Evolutionary conservation across 1,140 invertebrate species (phyloP).

Genomic region (Rhagoletis pomonella): DNA sequence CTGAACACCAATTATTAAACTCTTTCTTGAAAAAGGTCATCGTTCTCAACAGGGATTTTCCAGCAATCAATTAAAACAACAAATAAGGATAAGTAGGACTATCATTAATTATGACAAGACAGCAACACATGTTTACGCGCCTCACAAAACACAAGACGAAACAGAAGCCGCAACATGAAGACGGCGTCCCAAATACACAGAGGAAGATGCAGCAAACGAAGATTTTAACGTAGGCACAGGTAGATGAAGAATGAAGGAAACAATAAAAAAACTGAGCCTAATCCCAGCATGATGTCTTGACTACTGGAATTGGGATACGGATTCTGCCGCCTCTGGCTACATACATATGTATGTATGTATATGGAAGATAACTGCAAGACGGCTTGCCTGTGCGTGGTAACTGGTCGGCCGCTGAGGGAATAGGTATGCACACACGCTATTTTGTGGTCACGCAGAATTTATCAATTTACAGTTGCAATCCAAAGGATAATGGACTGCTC

Average conservation of each 20-base stretch:
- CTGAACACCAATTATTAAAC: slow-evolving; percentile 7
- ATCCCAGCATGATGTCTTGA: background rate
- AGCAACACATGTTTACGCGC: slow-evolving; percentile 17
- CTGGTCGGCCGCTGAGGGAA: background rate
- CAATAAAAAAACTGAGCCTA: background rate
- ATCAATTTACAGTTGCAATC: slow-evolving; percentile 47
- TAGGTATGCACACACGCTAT: slow-evolving; percentile 28
- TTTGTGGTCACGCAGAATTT: slow-evolving; percentile 50
- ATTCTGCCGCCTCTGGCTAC: background rate
- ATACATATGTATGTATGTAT: no score
- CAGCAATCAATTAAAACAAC: slow-evolving; percentile 43
- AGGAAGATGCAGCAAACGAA: background rate
- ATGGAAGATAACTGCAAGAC: slow-evolving; percentile 19
- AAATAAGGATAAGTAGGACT: slow-evolving; percentile 33
- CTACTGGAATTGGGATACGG: slow-evolving; percentile 24
- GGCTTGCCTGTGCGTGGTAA: background rate
- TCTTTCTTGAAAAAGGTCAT: background rate
- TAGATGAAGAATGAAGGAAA: background rate
- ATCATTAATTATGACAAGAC: slow-evolving; percentile 34
- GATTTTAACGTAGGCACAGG: background rate
- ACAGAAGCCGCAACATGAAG: background rate
- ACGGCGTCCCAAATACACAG: background rate
- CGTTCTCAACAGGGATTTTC: background rate
- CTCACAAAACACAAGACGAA: background rate
- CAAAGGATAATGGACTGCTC: background rate